phyloP scores from a whole-genome alignment of 2,888 invertebrate species.

The Scaptomyza tumidula region DNA sequence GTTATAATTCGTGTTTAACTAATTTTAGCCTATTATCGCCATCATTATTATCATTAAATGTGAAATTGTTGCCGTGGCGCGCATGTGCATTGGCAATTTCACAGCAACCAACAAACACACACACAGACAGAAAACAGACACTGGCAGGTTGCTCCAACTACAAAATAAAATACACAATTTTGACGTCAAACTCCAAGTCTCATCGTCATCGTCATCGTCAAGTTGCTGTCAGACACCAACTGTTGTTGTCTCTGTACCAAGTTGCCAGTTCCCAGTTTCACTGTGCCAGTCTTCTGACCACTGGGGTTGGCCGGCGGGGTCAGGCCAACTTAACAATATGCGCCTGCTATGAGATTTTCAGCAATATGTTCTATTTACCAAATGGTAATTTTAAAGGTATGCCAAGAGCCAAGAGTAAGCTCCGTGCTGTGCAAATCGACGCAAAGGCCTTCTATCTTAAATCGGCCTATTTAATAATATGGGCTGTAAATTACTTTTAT shows the following conservation, averaged over 20 bases:
- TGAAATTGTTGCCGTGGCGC: constrained; percentile 71
- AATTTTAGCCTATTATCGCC: constrained; percentile 79
- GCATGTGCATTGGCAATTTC: constrained; percentile 76
- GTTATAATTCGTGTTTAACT: constrained; percentile 80
- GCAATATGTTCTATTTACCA: constrained; percentile 76
- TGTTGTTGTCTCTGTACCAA: constrained; percentile 66
- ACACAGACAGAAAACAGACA: constrained; percentile 18
- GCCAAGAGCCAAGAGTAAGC: constrained; percentile 8
- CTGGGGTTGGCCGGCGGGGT: constrained; percentile 71
- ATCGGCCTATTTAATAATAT: constrained; percentile 21
- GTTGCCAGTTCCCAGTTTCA: constrained; percentile 11
- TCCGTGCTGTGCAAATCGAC: background rate
- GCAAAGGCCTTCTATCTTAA: constrained; percentile 14
- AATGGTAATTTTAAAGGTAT: constrained; percentile 49
- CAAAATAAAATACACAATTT: constrained; percentile 10
- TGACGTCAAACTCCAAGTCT: constrained; percentile 26
- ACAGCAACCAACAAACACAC: constrained; percentile 34
- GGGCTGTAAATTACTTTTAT: constrained; percentile 3
- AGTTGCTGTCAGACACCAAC: constrained; percentile 77
- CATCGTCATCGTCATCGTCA: constrained; percentile 58
- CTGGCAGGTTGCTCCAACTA: constrained; percentile 53
- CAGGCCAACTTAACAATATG: constrained; percentile 59
- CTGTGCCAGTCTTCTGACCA: constrained; percentile 46
- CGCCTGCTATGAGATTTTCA: constrained; percentile 73
- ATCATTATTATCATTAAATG: constrained; percentile 81